Percentiles rank a stretch among this genome's conserved stretches.
Evolutionary conservation across 2,797 vertebrate genomes (phyloP).

Genomic region (Helarctos malayanus): DNA sequence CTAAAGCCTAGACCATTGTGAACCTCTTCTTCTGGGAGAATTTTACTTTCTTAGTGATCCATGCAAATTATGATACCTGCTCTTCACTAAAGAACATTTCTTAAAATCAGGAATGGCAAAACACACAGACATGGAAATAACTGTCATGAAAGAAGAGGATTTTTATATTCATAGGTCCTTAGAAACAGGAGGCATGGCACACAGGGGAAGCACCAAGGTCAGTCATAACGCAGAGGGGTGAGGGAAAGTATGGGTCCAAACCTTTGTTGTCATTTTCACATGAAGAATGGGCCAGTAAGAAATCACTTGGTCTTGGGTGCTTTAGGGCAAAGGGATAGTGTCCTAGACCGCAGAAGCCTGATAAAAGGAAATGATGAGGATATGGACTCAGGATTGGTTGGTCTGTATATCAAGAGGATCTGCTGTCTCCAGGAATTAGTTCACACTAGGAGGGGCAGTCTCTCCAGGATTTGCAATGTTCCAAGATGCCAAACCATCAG

Average conservation of each 20-base stretch:
- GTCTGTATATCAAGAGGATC: neutral
- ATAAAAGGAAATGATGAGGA: neutral
- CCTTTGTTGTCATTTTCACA: neutral
- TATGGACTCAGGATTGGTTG: neutral
- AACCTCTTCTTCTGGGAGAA: neutral
- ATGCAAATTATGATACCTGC: too few relatives aligned
- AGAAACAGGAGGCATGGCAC: neutral
- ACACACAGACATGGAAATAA: neutral
- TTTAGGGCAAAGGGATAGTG: neutral
- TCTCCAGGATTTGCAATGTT: neutral
- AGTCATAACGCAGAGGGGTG: neutral
- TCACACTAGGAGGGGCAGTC: neutral
- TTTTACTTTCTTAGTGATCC: neutral
- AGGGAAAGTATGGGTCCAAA: neutral
- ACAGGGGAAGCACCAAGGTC: neutral
- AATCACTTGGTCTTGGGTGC: neutral
- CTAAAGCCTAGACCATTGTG: neutral
- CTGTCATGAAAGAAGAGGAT: neutral
- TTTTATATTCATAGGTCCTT: neutral
- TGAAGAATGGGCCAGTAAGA: neutral
- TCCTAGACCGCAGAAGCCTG: neutral
- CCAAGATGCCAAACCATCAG: neutral
- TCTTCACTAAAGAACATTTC: too few relatives aligned
- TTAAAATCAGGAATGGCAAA: neutral
- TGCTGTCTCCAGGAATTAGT: neutral